A percentile compares a stretch with the other conserved stretches of the same genome.
These are phyloP conservation scores for Amphipoea oculea DNA, from an alignment of 2,888 invertebrate genomes.

Conservation along the genomic window DNA sequence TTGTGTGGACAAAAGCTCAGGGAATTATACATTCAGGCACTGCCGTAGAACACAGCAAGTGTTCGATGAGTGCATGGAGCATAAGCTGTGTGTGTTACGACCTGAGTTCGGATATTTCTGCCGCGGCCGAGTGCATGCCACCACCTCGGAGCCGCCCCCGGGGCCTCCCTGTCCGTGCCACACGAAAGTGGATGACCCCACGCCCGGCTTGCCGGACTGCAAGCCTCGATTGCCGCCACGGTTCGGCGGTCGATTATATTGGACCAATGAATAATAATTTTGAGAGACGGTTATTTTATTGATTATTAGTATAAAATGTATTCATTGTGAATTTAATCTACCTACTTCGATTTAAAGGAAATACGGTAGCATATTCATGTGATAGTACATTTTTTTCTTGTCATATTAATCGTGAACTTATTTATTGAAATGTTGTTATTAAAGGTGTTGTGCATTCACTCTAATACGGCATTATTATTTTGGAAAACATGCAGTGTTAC, in stretches of 20 bases:
- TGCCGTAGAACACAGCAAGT: constrained; percentile 96
- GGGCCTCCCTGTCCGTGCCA: constrained; percentile 88
- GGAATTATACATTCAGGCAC: constrained; percentile 90
- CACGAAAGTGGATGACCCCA: constrained; percentile 91
- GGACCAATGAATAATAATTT: constrained; percentile 38
- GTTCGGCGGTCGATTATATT: constrained; percentile 91
- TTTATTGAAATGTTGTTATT: neutral
- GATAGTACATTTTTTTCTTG: neutral
- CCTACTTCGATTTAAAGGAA: neutral
- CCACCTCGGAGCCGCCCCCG: constrained; percentile 90
- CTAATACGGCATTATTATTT: neutral
- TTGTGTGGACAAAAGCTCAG: constrained; percentile 94
- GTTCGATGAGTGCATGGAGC: constrained; percentile 95
- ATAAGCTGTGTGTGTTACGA: constrained; percentile 93
- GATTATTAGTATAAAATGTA: neutral
- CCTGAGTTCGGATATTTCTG: constrained; percentile 96
- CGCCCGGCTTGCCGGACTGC: constrained; percentile 92
- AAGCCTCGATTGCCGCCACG: constrained; percentile 91
- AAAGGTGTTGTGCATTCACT: neutral
- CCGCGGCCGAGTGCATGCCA: constrained; percentile 92
- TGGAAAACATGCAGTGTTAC: neutral
- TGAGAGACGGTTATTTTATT: neutral
- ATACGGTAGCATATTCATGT: neutral
- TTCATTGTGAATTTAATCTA: neutral
- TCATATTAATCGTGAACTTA: neutral